These are phyloP conservation scores for Synergus gifuensis DNA, from an alignment of 2,888 invertebrate genomes.

Conservation along the genomic window DNA sequence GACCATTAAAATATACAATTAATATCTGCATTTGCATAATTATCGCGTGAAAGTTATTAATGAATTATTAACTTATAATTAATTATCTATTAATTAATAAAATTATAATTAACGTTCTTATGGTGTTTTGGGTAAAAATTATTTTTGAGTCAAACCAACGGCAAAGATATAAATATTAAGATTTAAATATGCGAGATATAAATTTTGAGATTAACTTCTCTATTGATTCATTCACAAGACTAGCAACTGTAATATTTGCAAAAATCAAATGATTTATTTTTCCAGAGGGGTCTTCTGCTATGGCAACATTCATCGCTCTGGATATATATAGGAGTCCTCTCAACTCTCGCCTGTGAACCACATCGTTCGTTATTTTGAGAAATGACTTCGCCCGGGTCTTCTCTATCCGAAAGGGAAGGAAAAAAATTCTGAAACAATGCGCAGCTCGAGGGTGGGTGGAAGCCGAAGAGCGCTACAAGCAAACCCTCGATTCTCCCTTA, in stretches of 20 bases:
- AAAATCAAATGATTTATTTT: conserved; percentile 58
- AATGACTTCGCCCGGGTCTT: conserved; percentile 63
- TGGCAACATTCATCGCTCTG: conserved; percentile 54
- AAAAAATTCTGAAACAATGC: conserved; percentile 56
- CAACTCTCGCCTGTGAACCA: conserved; percentile 41
- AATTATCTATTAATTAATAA: too few species aligned
- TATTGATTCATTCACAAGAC: neutral
- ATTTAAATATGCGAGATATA: neutral
- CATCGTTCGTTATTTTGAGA: conserved; percentile 67
- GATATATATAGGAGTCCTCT: conserved; percentile 49
- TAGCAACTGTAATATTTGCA: conserved; percentile 56
- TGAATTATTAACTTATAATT: too few species aligned
- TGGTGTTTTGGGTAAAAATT: too few species aligned
- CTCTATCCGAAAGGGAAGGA: conserved; percentile 37
- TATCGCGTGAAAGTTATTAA: too few species aligned
- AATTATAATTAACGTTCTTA: too few species aligned
- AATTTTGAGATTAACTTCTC: neutral
- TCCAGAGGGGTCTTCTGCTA: conserved; percentile 51
- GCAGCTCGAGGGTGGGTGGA: conserved; percentile 47
- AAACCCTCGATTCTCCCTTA: conserved; percentile 32
- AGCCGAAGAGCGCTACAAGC: conserved; percentile 29
- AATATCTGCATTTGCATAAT: too few species aligned
- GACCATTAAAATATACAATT: too few species aligned
- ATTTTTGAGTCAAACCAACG: too few species aligned
- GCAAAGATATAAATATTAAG: too few species aligned